These are phyloP conservation scores for Diorhabda sublineata DNA, from an alignment of 1,140 invertebrate genomes.

Conservation along the genomic window DNA sequence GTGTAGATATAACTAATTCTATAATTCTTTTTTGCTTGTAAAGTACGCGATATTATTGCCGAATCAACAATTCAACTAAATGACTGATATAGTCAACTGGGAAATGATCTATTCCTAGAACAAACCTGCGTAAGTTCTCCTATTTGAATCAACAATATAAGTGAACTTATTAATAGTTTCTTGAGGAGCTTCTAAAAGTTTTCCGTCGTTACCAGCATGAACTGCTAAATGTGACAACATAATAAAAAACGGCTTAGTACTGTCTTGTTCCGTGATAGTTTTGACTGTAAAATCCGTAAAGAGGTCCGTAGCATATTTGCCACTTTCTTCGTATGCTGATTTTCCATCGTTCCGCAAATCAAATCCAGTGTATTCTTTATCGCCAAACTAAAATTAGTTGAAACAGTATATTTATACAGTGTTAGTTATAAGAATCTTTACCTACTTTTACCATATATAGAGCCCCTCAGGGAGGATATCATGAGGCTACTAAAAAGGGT, in stretches of 20 bases:
- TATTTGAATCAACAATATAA: constrained; percentile 60
- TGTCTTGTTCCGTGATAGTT: constrained; percentile 57
- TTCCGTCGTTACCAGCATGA: constrained; percentile 58
- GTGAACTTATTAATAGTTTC: constrained; percentile 60
- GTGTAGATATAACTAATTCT: too few species aligned
- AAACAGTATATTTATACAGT: too few species aligned
- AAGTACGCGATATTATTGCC: too few species aligned
- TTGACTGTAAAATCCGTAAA: constrained; percentile 62
- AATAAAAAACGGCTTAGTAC: constrained; percentile 60
- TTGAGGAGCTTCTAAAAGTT: constrained; percentile 58
- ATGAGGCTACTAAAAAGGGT: too few species aligned
- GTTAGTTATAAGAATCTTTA: too few species aligned
- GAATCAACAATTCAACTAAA: too few species aligned
- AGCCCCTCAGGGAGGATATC: too few species aligned
- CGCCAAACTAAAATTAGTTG: constrained; percentile 37
- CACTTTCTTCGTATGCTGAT: constrained; percentile 57
- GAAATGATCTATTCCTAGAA: too few species aligned
- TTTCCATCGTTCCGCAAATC: constrained; percentile 60
- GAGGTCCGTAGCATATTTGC: constrained; percentile 65
- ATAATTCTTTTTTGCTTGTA: too few species aligned
- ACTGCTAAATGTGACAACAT: constrained; percentile 65
- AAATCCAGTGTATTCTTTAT: constrained; percentile 59
- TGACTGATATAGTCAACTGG: too few species aligned
- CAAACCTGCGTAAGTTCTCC: constrained; percentile 65
- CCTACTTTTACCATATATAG: too few species aligned